Conservation (phyloP, 2,113 vertebrate species). For the Nestor notabilis region DNA sequence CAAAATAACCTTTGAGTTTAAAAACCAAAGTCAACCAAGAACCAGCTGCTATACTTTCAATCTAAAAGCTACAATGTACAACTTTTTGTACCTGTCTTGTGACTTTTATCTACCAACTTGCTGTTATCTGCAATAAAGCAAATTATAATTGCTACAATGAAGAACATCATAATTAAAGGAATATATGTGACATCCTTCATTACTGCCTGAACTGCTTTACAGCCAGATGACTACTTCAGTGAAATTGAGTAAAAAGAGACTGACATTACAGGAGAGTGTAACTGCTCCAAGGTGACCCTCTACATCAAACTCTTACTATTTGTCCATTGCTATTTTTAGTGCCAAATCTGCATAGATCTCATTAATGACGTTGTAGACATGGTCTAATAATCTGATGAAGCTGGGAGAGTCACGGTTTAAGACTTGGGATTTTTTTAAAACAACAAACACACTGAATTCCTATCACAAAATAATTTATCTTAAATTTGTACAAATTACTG, state of each 20-base stretch:
- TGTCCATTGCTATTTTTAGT: conserved; percentile 51
- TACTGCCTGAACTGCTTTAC: conserved; percentile 64
- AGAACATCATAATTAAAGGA: conserved; percentile 69
- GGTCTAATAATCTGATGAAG: conserved; percentile 50
- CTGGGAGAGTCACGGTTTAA: conserved; percentile 27
- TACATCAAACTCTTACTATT: background rate
- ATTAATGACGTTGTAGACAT: background rate
- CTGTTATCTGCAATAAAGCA: conserved; percentile 70
- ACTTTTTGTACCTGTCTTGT: conserved; percentile 9
- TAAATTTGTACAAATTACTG: background rate
- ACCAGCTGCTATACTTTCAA: background rate
- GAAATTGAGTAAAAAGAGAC: conserved; percentile 49
- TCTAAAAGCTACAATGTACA: background rate
- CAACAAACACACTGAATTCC: background rate
- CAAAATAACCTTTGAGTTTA: conserved; percentile 8
- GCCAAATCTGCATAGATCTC: conserved; percentile 54
- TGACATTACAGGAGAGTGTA: conserved; percentile 16
- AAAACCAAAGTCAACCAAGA: background rate
- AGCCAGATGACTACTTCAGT: conserved; percentile 22
- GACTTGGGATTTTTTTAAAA: background rate
- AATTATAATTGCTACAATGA: conserved; percentile 72
- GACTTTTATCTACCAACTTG: conserved; percentile 62
- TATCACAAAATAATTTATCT: background rate
- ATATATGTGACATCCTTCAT: conserved; percentile 63
- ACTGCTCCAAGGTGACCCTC: conserved; percentile 45